Conservation (phyloP, 2,113 vertebrate genomes). For the Datnioides undecimradiatus region DNA sequence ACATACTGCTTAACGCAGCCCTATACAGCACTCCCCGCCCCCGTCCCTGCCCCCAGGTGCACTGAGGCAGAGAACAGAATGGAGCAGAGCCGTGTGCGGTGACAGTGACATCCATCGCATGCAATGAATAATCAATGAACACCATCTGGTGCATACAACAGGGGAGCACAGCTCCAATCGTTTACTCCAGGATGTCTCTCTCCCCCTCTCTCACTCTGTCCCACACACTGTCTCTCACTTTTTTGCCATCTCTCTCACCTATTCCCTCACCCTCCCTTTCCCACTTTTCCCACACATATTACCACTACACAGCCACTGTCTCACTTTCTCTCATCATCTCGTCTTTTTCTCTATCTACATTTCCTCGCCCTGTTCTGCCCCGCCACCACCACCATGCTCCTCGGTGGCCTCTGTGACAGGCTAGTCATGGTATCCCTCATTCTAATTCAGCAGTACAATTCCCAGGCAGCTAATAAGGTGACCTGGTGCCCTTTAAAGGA, state of each 20-base stretch:
- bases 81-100: slow-evolving; percentile 69
- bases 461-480: slow-evolving; percentile 67
- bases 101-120: slow-evolving; percentile 84
- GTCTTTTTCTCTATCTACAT: slow-evolving; percentile 14
- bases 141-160: slow-evolving; percentile 83
- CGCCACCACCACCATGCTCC: neutral
- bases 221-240: slow-evolving; percentile 34
- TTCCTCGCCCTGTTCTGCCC: neutral
- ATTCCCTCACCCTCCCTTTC: slow-evolving; percentile 5
- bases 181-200: slow-evolving; percentile 56
- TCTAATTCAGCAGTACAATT: slow-evolving; percentile 67
- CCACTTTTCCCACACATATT: slow-evolving; percentile 58
- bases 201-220: slow-evolving; percentile 36
- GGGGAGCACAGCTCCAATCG: slow-evolving; percentile 71
- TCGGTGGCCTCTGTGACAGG: slow-evolving; percentile 49
- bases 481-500: slow-evolving; percentile 74
- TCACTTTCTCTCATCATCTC: neutral
- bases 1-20: slow-evolving; percentile 23
- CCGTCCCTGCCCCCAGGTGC: slow-evolving; percentile 72
- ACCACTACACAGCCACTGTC: neutral
- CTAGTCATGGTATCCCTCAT: slow-evolving; percentile 60
- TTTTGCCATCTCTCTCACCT: slow-evolving; percentile 26
- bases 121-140: slow-evolving; percentile 86
- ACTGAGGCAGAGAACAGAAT: slow-evolving; percentile 73
- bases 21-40: slow-evolving; percentile 9